A percentile compares a stretch with the other conserved stretches of the same genome.
phyloP scores from a whole-genome alignment of 2,888 invertebrate species.

The Eupithecia dodoneata region DNA sequence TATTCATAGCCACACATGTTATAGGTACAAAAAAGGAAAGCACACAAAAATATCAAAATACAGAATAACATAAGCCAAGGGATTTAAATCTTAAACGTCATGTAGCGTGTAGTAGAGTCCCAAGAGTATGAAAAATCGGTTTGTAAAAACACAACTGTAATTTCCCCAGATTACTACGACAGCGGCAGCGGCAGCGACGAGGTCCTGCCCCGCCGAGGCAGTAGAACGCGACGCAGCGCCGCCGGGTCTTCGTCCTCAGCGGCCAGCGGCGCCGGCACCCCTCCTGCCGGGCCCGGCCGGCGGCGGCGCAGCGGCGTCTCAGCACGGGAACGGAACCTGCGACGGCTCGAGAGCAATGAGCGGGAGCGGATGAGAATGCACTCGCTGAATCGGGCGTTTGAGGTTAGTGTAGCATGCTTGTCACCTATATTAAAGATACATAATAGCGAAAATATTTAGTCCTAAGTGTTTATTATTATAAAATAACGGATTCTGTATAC shows the following conservation, averaged over 20 bases:
- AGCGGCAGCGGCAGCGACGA: slow-evolving; percentile 75
- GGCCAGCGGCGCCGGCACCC: slow-evolving; percentile 51
- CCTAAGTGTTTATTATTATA: too few relatives aligned
- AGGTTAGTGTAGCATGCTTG: slow-evolving; percentile 77
- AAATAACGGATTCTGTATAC: too few relatives aligned
- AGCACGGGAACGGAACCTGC: slow-evolving; percentile 92
- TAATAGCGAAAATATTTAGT: too few relatives aligned
- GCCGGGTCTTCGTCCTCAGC: slow-evolving; percentile 66
- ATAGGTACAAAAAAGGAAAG: too few relatives aligned
- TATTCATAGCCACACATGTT: too few relatives aligned
- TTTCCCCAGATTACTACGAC: slow-evolving; percentile 77
- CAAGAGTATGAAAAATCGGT: too few relatives aligned
- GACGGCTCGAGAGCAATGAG: slow-evolving; percentile 95
- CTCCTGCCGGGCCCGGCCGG: slow-evolving; percentile 70
- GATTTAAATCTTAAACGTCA: too few relatives aligned
- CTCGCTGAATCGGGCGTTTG: slow-evolving; percentile 95
- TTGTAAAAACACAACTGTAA: too few relatives aligned
- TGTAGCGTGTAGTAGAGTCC: too few relatives aligned
- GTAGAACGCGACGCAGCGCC: slow-evolving; percentile 64
- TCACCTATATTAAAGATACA: too few relatives aligned
- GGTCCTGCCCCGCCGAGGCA: slow-evolving; percentile 58
- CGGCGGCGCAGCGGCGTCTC: slow-evolving; percentile 90
- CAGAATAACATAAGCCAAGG: too few relatives aligned
- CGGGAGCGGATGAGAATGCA: slow-evolving; percentile 97
- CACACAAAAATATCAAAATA: too few relatives aligned